A percentile compares a stretch with the other conserved stretches of the same genome.
These are phyloP conservation scores for Pangasius djambal DNA, from an alignment of 2,797 vertebrate genomes.

Conservation along the genomic window DNA sequence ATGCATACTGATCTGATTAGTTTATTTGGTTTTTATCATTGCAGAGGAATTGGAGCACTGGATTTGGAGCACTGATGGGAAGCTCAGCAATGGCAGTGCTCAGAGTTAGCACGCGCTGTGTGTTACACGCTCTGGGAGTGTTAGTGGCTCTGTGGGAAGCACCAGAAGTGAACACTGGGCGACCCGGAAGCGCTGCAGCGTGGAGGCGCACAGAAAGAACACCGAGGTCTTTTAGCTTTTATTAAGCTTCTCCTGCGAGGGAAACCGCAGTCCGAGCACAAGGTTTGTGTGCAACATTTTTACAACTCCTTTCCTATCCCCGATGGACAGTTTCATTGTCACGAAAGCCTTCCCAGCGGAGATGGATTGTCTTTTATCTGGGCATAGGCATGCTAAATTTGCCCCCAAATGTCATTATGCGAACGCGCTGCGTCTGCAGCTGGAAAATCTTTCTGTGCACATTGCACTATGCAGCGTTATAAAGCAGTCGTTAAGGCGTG, in stretches of 20 bases:
- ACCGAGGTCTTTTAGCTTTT: conserved; percentile 72
- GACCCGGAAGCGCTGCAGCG: conserved; percentile 89
- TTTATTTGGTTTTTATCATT: neutral
- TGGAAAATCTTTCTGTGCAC: conserved; percentile 30
- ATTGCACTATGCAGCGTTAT: conserved; percentile 18
- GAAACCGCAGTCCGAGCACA: conserved; percentile 70
- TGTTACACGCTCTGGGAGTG: neutral
- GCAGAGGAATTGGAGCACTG: neutral
- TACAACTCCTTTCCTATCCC: conserved; percentile 18
- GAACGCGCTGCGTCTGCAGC: conserved; percentile 57
- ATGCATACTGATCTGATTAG: neutral
- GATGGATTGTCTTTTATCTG: conserved; percentile 42
- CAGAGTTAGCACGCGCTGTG: neutral
- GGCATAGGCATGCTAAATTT: conserved; percentile 59
- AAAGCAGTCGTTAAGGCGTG: neutral
- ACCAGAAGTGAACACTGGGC: conserved; percentile 92
- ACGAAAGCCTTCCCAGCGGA: neutral
- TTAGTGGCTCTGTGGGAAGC: conserved; percentile 60
- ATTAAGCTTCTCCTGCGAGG: conserved; percentile 72
- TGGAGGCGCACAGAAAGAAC: conserved; percentile 80
- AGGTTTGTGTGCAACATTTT: conserved; percentile 74
- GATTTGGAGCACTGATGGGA: neutral
- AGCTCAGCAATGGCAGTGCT: neutral
- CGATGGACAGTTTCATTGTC: neutral
- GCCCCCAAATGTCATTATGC: conserved; percentile 57